These are phyloP conservation scores for Cantharis rufa DNA, from an alignment of 2,888 invertebrate species.

Conservation along the genomic window DNA sequence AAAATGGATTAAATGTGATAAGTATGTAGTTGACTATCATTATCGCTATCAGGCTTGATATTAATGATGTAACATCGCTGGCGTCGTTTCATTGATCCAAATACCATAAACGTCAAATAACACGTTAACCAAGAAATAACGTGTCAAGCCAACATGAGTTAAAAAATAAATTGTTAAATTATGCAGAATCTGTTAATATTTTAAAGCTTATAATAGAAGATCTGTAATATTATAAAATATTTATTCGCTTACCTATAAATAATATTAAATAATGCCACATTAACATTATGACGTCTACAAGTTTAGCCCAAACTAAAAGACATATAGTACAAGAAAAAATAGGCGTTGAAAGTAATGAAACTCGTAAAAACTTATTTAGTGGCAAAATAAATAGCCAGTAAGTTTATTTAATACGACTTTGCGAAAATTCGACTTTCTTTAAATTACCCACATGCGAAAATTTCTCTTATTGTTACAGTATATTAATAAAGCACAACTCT, in stretches of 20 bases:
- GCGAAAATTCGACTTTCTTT: not conserved
- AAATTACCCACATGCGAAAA: not conserved
- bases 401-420: not conserved
- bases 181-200: not conserved
- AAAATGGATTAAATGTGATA: not conserved
- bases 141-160: not conserved
- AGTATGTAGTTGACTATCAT: not conserved
- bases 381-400: not conserved
- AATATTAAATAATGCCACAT: not conserved
- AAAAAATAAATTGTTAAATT: not conserved
- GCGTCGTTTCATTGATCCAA: not conserved
- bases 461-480: not conserved
- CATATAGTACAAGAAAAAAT: not conserved
- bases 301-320: too few species aligned
- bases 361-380: not conserved
- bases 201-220: not conserved
- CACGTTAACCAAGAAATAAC: not conserved
- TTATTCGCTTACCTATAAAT: not conserved
- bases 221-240: not conserved
- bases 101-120: not conserved
- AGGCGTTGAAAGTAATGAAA: not conserved
- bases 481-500: not conserved
- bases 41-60: not conserved
- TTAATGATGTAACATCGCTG: not conserved
- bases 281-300: not conserved